These are phyloP conservation scores for Eremophila alpestris DNA, from an alignment of 2,797 vertebrate species.

Conservation along the genomic window DNA sequence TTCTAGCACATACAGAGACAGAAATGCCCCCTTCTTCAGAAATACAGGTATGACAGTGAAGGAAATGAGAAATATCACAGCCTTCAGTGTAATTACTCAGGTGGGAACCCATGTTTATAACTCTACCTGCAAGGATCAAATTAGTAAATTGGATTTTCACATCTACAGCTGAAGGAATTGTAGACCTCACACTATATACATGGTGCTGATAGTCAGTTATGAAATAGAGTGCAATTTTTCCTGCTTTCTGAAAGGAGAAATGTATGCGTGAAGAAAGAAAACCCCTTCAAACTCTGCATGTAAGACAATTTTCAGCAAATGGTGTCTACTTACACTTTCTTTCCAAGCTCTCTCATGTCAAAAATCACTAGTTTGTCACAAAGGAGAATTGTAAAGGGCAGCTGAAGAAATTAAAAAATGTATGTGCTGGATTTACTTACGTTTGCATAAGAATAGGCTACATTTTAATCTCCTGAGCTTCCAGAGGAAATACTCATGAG, in stretches of 20 bases:
- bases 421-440: neutral
- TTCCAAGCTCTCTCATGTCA: neutral
- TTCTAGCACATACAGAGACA: neutral
- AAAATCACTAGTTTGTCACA: conserved; percentile 1
- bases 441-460: conserved; percentile 33
- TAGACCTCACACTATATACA: neutral
- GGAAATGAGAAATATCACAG: neutral
- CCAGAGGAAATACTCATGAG: neutral
- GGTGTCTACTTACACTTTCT: neutral
- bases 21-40: neutral
- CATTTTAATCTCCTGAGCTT: conserved; percentile 38
- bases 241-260: neutral
- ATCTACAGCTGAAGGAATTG: neutral
- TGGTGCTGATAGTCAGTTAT: neutral
- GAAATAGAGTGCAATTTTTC: neutral
- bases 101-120: neutral
- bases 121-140: neutral
- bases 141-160: neutral
- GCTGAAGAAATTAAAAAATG: conserved; percentile 29
- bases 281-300: neutral
- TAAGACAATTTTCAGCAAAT: neutral
- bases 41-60: neutral
- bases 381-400: conserved; percentile 1
- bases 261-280: neutral
- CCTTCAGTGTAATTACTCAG: neutral